phyloP scores from a whole-genome alignment of 2,888 invertebrate genomes.

The Cylloceria caligata region DNA sequence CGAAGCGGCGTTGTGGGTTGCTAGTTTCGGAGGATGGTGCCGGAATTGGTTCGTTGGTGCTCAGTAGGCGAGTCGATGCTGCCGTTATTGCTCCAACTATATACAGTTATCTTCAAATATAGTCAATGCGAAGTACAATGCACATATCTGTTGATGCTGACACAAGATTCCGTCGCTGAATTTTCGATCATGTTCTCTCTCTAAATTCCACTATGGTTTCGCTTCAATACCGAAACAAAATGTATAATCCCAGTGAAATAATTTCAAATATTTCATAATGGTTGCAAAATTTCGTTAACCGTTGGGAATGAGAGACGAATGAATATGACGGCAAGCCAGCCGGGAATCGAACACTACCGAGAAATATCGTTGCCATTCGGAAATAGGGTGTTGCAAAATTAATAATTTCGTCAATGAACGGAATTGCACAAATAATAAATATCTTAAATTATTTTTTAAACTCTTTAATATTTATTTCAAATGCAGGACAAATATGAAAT shows the following conservation, averaged over 20 bases:
- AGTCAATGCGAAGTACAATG: slow-evolving; percentile 35
- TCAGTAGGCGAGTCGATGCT: slow-evolving; percentile 63
- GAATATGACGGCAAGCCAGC: neutral
- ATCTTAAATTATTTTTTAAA: neutral
- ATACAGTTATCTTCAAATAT: slow-evolving; percentile 24
- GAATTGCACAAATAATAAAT: neutral
- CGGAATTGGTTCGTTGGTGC: slow-evolving; percentile 69
- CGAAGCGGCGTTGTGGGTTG: slow-evolving; percentile 35
- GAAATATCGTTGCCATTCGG: no score
- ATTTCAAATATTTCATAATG: slow-evolving; percentile 84
- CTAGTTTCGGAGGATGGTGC: slow-evolving; percentile 32
- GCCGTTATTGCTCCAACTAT: slow-evolving; percentile 24
- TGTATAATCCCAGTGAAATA: slow-evolving; percentile 82
- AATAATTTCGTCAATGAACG: neutral
- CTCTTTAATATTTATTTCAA: no score
- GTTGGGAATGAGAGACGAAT: slow-evolving; percentile 54
- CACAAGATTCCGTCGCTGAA: slow-evolving; percentile 36
- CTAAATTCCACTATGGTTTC: slow-evolving; percentile 51
- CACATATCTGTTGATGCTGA: slow-evolving; percentile 23
- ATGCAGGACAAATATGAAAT: no score
- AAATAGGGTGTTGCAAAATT: slow-evolving; percentile 22
- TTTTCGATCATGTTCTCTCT: slow-evolving; percentile 51
- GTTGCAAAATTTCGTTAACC: slow-evolving; percentile 83
- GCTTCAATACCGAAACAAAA: slow-evolving; percentile 81
- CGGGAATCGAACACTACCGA: no score